These are phyloP conservation scores for Diabrotica undecimpunctata DNA, from an alignment of 1,140 invertebrate species.

Conservation along the genomic window DNA sequence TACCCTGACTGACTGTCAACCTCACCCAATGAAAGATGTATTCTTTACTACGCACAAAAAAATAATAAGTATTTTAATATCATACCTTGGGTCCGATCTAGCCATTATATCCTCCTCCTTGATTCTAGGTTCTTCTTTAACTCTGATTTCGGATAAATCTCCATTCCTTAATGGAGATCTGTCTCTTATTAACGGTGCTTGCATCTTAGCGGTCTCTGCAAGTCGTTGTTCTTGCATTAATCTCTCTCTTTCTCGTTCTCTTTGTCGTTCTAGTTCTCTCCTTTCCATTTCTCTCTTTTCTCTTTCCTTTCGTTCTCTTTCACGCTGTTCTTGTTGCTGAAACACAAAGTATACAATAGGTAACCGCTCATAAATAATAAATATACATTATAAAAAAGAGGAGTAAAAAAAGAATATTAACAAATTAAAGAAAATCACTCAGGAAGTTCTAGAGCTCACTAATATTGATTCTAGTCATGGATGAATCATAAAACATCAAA, in stretches of 20 bases:
- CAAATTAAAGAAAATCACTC: not conserved
- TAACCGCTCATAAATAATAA: no score
- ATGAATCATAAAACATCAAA: no score
- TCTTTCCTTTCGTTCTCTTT: conserved; percentile 65
- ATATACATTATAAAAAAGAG: no score
- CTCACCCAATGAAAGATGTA: no score
- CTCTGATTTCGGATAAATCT: conserved; percentile 52
- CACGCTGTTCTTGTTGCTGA: conserved; percentile 56
- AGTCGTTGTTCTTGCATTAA: conserved; percentile 57
- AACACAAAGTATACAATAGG: not conserved
- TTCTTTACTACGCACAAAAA: no score
- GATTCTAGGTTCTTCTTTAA: conserved; percentile 61
- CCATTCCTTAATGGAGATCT: conserved; percentile 70
- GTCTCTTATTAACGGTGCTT: conserved; percentile 52
- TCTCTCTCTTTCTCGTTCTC: conserved; percentile 52
- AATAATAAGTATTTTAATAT: not conserved
- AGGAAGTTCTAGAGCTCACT: no score
- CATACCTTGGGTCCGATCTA: conserved; percentile 42
- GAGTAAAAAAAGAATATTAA: not conserved
- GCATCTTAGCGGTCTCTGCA: conserved; percentile 49
- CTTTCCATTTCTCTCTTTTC: conserved; percentile 69
- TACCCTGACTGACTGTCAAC: no score
- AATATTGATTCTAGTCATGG: no score
- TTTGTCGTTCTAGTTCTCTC: conserved; percentile 54
- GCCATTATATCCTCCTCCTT: conserved; percentile 55